These are phyloP conservation scores for Eristalis tenax DNA, from an alignment of 2,888 invertebrate species.

Conservation along the genomic window DNA sequence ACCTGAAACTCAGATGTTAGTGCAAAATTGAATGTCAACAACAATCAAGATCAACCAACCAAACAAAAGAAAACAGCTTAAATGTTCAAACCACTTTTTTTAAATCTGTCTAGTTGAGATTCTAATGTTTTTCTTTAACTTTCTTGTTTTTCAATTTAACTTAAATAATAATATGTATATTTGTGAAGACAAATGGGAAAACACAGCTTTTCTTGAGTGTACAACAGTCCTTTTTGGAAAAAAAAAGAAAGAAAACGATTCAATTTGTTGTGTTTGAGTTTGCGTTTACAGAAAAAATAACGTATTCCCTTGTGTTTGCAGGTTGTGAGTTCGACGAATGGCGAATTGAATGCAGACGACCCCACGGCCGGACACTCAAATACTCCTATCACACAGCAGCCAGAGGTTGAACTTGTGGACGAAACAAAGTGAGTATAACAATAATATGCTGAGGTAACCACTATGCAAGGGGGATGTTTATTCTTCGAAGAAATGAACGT, in stretches of 20 bases:
- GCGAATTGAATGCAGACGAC: slow-evolving; percentile 96
- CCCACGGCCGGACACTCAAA: slow-evolving; percentile 98
- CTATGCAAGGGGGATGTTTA: slow-evolving; percentile 56
- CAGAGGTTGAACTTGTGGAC: slow-evolving; percentile 97
- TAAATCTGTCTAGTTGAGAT: slow-evolving; percentile 46
- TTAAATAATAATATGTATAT: background rate
- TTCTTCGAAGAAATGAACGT: background rate
- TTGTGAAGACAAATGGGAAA: background rate
- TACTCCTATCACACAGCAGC: slow-evolving; percentile 96
- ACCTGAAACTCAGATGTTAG: background rate
- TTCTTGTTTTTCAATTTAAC: slow-evolving; percentile 18
- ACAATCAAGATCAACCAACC: slow-evolving; percentile 43
- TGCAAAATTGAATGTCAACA: slow-evolving; percentile 28
- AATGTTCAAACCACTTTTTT: slow-evolving; percentile 47
- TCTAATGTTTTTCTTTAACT: slow-evolving; percentile 43
- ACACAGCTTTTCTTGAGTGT: background rate
- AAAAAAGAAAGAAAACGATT: background rate
- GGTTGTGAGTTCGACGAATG: slow-evolving; percentile 99
- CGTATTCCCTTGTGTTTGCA: slow-evolving; percentile 79
- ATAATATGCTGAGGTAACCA: background rate
- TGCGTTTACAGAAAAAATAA: slow-evolving; percentile 17
- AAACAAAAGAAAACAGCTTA: slow-evolving; percentile 30
- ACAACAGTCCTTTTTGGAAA: slow-evolving; percentile 1
- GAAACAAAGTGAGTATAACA: slow-evolving; percentile 94
- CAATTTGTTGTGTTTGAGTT: background rate